Base-by-base conservation (phyloP, 1,140 invertebrate genomes). In the Drosophila albomicans region DNA sequence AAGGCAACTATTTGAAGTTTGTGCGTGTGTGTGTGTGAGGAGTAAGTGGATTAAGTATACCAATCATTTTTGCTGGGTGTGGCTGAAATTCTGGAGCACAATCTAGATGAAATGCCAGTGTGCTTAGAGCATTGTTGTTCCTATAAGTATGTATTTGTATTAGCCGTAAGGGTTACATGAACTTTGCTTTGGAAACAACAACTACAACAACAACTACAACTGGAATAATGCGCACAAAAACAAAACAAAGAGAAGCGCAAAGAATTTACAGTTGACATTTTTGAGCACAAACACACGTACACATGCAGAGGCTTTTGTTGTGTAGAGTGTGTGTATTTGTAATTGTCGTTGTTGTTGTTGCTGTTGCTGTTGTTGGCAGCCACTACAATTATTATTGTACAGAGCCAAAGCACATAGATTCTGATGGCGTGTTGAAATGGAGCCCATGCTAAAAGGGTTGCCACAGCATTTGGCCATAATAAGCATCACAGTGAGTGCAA, bases 231-330 rank as follows among this genome's bases (percentile, higher is more conserved):
- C 8, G 2, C 35, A 32, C 51, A 48, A 35, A 30, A 32, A 54
- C n/a, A 15, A 56, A 66, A 20, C 16, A 20, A 58, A 38, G 32
- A 49, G 56, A 41, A 49, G 46, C 28, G 13, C 35, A 69, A 72
- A 74, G 75, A 87, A 64, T 80, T 79, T 82, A 64, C 82, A 72
- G 69, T 88, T 77, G 84, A 88, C 84, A 72, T 87, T 82, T 77
- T 82, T 71, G 65, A 74, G 66, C 74, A 87, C 62, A 57, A 71
- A 59, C 69, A 64, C 35, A 49, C 10, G 10, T 4, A 25, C 72
- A 25, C 20, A 25, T 25, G 20, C 20, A 25, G 20, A 4, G 20
- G 72, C 61, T 48, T 68, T 64, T 28, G 67, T 79, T 25, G 20
- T 25, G 20, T 25, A 25, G 20, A 25, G 59, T 80, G 64, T 79